Percentiles rank a stretch among this genome's conserved stretches.
phyloP scores from a whole-genome alignment of 2,113 vertebrate genomes.

The Tinamus guttatus region DNA sequence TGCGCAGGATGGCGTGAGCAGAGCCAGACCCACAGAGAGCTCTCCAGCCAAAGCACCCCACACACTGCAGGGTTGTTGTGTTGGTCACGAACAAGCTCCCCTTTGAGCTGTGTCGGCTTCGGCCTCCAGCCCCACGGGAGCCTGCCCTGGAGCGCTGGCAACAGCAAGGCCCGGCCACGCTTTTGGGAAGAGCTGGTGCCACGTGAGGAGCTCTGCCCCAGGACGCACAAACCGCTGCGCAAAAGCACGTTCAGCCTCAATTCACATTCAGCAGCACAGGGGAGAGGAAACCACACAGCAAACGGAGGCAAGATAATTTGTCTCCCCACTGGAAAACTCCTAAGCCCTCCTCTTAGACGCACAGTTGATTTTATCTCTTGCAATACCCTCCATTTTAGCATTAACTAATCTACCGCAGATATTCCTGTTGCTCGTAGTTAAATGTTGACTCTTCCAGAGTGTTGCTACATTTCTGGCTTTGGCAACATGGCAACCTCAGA shows the following conservation, averaged over 20 bases:
- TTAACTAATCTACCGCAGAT: not conserved
- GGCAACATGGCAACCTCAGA: not conserved
- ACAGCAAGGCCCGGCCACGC: not conserved
- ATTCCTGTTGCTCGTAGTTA: not conserved
- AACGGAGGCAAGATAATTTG: not conserved
- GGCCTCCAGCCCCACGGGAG: not conserved
- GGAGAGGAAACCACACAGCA: not conserved
- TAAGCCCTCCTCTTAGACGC: not conserved
- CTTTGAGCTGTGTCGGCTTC: not conserved
- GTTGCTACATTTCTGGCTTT: constrained; percentile 33
- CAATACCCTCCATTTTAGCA: constrained; percentile 30
- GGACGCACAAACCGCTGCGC: not conserved
- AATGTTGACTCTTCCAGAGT: not conserved
- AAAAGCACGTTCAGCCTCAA: not conserved
- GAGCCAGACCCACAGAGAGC: not conserved
- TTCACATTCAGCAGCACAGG: not conserved
- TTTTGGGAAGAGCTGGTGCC: not conserved
- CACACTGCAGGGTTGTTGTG: not conserved
- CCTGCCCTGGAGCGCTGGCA: not conserved
- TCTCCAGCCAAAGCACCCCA: not conserved
- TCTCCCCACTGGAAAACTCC: not conserved
- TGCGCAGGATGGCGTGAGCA: not conserved
- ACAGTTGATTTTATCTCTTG: constrained; percentile 34
- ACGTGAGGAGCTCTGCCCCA: not conserved
- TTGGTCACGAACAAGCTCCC: not conserved